Evolutionary conservation across 2,888 invertebrate species (phyloP), one percentile per base, ranked within the genome.

Genomic region (Idaea biselata): DNA sequence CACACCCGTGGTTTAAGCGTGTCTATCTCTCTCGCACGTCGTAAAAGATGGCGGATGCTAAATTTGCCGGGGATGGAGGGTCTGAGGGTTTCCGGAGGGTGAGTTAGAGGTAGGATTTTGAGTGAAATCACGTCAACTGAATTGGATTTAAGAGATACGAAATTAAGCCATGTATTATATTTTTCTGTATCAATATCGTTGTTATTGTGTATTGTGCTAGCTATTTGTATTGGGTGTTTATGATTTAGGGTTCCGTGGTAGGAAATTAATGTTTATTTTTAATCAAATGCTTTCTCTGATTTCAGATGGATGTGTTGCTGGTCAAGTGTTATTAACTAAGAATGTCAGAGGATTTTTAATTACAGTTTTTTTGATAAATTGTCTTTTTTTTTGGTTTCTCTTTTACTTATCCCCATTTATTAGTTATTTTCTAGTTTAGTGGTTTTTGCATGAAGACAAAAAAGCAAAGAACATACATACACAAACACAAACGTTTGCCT

Each of bases 31-130:
- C 60, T 84, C 78, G 44, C 64, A 59, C 70, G 71, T 75, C 74
- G 73, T 83, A 82, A 84, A 80, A 86, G 71, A 91, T 90, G 89
- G 91, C 87, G 90, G 91, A 89, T 88, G 89, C 87, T 88, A 89
- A 73, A 78, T 73, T 67, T 73, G 70, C 77, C 73, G 75, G 73
- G 77, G 78, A 74, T 75, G 74, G 71, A 74, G 73, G 78, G 77
- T 72, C 73, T 74, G 74, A 74, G 72, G 76, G 72, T 80, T 84
- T 83, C 82, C 81, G 82, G 76, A 84, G 86, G 85, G 86, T 86
- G 84, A 78, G 83, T 72, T 72, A 71, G 76, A 79, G 83, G 83
- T 73, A 66, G 67, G 78, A 83, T 78, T 81, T 82, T 76, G 76
- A 81, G 80, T 80, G 79, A 84, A 89, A 86, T 44, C 72, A 70